phyloP scores from a whole-genome alignment of 2,888 invertebrate genomes.

The Cephonodes hylas region DNA sequence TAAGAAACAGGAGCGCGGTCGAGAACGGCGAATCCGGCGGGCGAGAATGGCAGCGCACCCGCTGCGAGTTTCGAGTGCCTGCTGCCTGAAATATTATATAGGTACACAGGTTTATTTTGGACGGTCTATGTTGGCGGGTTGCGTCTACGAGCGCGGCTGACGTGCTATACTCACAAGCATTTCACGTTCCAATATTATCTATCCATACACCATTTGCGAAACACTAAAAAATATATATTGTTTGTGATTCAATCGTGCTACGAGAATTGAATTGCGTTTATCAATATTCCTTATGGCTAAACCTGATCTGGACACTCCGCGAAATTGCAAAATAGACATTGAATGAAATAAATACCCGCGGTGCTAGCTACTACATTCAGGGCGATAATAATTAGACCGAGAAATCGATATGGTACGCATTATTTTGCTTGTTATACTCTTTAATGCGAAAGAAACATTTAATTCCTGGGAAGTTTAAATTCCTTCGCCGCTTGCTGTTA shows the following conservation, averaged over 20 bases:
- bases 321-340: not conserved
- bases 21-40: conserved; percentile 30
- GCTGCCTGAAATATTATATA: conserved; percentile 62
- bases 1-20: conserved; percentile 18
- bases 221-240: not conserved
- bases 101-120: conserved; percentile 67
- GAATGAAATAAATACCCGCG: not conserved
- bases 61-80: conserved; percentile 45
- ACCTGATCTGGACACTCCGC: not conserved
- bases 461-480: not conserved
- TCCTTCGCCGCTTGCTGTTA: too few relatives aligned
- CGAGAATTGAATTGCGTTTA: not conserved
- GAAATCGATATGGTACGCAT: conserved; percentile 22
- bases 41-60: conserved; percentile 41
- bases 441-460: not conserved
- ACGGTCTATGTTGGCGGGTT: conserved; percentile 65
- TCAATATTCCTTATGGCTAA: not conserved
- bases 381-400: conserved; percentile 19
- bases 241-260: not conserved
- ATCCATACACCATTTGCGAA: not conserved
- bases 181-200: conserved; percentile 33
- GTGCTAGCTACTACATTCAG: not conserved
- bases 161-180: conserved; percentile 45
- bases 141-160: conserved; percentile 56
- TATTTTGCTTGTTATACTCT: conserved; percentile 7